These are phyloP conservation scores for Drosophila picticornis DNA, from an alignment of 2,888 invertebrate species.

Conservation along the genomic window DNA sequence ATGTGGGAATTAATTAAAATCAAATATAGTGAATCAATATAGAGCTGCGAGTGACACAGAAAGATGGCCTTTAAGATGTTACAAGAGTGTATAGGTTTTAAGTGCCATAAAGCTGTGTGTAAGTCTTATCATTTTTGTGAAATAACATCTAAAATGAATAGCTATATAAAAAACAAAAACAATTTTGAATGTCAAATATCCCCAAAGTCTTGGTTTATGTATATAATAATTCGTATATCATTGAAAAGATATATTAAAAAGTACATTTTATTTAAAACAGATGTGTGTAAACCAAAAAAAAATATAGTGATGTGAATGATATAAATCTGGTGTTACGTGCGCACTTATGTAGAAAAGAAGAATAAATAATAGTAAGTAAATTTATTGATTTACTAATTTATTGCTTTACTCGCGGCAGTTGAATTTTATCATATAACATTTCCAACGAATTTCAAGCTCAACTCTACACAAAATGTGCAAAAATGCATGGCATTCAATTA, in stretches of 20 bases:
- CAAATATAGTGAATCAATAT: too few species aligned
- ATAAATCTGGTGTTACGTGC: background rate
- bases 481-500: slow-evolving; percentile 31
- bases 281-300: background rate
- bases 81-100: background rate
- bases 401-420: background rate
- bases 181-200: background rate
- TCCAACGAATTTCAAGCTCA: background rate
- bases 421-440: background rate
- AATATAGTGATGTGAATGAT: background rate
- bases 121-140: background rate
- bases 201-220: background rate
- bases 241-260: background rate
- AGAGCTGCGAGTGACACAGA: background rate
- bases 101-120: background rate
- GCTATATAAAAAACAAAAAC: background rate
- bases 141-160: background rate
- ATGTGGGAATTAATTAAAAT: background rate
- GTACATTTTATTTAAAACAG: background rate
- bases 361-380: background rate
- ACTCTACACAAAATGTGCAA: background rate
- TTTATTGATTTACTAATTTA: background rate
- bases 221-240: background rate
- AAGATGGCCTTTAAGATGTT: background rate
- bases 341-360: background rate